Evolutionary conservation across 2,797 vertebrate genomes (phyloP), one percentile per base, ranked within the genome.

Genomic region (Aldrovandia affinis): DNA sequence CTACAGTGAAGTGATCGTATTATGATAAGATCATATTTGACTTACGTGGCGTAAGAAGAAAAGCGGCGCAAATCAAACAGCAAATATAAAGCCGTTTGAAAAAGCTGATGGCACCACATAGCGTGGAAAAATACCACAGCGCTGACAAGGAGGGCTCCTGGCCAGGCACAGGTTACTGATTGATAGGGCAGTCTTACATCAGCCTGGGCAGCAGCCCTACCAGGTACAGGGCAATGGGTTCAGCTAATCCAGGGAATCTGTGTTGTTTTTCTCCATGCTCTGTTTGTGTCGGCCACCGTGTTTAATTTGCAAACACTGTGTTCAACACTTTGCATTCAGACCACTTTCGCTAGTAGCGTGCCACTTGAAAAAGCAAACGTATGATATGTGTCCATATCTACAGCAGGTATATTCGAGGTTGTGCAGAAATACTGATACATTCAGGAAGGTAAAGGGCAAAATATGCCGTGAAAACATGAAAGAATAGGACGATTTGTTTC

Each of bases 101-200:
- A 44, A 42, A 25, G 39, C 70, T 75, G 70, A 75, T 47, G 10
- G 70, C 36, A 44, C 39, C 70, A 44, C 70, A 25, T n/a, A 20
- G 70, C 44, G 70, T 75, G 70, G 70, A 75, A 75, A 75, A 75
- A 44, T 75, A 75, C 70, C 36, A 70, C 68, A 39, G 68, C 68
- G 33, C 18, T 5, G 68, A 39, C 33, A 70, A 14, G 68, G 20
- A 75, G 70, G 44, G 70, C 44, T 39, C 70, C 70, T 25, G 70
- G 70, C 20, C 39, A 75, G 22, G 8, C 18, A n/a, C 36, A 20
- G 33, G 70, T 75, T 75, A 75, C 44, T 75, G 39, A 75, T 39
- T 75, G 44, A 75, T 25, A 44, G 22, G 39, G 70, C 36, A 47
- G 39, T 44, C 70, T 25, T 39, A 47, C 36, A 75, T 75, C 33